A percentile compares a stretch with the other conserved stretches of the same genome.
Conservation (phyloP, 2,888 invertebrate species). For the Galerucella calmariensis region DNA sequence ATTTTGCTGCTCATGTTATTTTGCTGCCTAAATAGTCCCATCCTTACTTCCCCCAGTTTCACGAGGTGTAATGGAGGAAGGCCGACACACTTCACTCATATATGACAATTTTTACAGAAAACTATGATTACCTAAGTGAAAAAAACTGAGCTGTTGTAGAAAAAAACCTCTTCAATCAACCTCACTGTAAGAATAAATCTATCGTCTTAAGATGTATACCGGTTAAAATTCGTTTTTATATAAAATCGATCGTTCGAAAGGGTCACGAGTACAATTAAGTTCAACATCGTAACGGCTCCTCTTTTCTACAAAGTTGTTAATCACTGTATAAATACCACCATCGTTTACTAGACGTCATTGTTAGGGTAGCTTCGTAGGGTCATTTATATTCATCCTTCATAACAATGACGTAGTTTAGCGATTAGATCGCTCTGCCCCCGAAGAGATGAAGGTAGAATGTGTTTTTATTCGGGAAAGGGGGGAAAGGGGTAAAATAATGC, state of each 20-base stretch:
- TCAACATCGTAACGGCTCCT: constrained; percentile 38
- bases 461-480: neutral
- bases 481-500: neutral
- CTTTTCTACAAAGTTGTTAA: constrained; percentile 50
- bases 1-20: no score
- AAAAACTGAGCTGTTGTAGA: no score
- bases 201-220: neutral
- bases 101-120: no score
- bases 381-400: constrained; percentile 45
- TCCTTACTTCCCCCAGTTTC: no score
- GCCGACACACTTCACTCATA: no score
- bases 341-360: constrained; percentile 43
- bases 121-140: no score
- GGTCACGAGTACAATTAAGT: constrained; percentile 40
- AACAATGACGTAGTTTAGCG: constrained; percentile 37
- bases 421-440: constrained; percentile 20
- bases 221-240: constrained; percentile 41
- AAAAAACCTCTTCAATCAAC: neutral
- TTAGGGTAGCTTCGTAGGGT: constrained; percentile 38
- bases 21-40: no score
- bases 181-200: no score
- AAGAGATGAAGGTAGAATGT: constrained; percentile 19
- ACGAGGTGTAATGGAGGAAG: no score
- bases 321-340: constrained; percentile 51
- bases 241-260: constrained; percentile 35